phyloP scores from a whole-genome alignment of 2,113 vertebrate species.

The Leucosticte australis region DNA sequence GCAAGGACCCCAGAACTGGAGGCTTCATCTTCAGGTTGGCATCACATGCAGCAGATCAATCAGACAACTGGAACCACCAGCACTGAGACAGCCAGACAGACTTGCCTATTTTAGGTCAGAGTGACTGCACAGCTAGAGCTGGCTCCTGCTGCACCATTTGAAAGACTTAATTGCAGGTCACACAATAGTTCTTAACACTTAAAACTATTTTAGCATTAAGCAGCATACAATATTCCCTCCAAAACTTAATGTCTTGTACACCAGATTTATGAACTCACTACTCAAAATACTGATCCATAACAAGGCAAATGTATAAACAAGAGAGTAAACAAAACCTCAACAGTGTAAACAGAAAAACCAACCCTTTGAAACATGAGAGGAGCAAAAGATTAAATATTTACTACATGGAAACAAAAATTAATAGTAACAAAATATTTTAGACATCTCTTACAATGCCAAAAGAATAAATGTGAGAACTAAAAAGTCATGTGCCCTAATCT shows the following conservation, averaged over 20 bases:
- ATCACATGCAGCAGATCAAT: not conserved
- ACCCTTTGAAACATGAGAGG: not conserved
- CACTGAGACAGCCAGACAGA: not conserved
- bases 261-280: not conserved
- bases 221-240: not conserved
- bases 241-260: not conserved
- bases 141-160: not conserved
- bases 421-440: not conserved
- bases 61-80: not conserved
- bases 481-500: not conserved
- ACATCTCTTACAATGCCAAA: not conserved
- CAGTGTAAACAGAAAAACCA: not conserved
- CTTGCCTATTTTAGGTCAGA: not conserved
- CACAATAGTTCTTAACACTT: not conserved
- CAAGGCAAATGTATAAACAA: not conserved
- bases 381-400: not conserved
- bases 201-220: not conserved
- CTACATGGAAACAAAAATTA: not conserved
- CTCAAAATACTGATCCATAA: not conserved
- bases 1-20: not conserved
- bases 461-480: not conserved
- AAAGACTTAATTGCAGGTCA: not conserved
- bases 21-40: not conserved
- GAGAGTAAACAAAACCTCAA: not conserved
- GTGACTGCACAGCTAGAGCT: not conserved